Evolutionary conservation across 37 sponge, comb jelly and placozoan species (phyloP).

Genomic region (Beroe forskalii): DNA sequence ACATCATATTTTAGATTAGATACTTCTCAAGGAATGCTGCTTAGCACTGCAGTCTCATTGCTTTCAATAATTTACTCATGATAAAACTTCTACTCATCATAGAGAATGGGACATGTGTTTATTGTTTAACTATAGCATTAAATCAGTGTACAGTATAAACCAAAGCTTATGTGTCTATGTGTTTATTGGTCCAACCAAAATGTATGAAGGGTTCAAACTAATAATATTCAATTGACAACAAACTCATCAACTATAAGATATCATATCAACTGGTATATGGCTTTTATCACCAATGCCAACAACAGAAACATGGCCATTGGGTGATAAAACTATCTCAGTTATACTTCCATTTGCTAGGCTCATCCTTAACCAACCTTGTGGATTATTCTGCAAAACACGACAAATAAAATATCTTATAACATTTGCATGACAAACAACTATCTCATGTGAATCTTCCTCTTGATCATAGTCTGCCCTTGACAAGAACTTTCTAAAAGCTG

Average conservation of each 20-base stretch:
- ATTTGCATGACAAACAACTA: constrained; percentile 65
- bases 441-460: constrained; percentile 45
- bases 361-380: constrained; percentile 32
- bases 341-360: constrained; percentile 46
- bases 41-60: too few relatives aligned
- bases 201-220: too few relatives aligned
- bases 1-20: too few relatives aligned
- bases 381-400: background rate
- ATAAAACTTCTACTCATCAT: too few relatives aligned
- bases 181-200: too few relatives aligned
- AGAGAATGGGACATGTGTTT: too few relatives aligned
- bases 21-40: too few relatives aligned
- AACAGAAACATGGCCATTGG: constrained; percentile 15
- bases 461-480: constrained; percentile 18
- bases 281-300: constrained; percentile 9
- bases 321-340: background rate
- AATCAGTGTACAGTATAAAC: too few relatives aligned
- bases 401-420: constrained; percentile 62
- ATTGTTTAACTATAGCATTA: too few relatives aligned
- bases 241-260: background rate
- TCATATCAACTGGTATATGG: constrained; percentile 7
- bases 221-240: too few relatives aligned
- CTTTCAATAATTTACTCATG: too few relatives aligned
- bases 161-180: too few relatives aligned
- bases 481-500: constrained; percentile 43